These are phyloP conservation scores for Pteromalus puparum DNA, from an alignment of 1,140 invertebrate genomes.

Conservation along the genomic window DNA sequence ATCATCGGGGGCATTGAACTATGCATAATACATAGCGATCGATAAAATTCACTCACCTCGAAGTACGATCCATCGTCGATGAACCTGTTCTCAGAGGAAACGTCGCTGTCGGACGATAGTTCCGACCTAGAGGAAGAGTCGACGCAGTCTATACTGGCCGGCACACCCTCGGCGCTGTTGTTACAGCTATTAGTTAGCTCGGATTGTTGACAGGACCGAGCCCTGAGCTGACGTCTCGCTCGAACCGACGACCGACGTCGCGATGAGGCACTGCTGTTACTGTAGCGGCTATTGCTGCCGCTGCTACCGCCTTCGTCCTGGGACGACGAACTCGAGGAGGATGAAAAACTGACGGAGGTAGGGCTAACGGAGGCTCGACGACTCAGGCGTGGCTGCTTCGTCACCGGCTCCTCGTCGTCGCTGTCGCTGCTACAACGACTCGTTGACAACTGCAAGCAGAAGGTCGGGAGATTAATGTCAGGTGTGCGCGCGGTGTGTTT, in stretches of 20 bases:
- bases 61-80: conserved; percentile 74
- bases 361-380: background rate
- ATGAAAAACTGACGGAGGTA: background rate
- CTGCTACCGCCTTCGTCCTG: conserved; percentile 17
- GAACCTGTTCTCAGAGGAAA: conserved; percentile 68
- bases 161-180: conserved; percentile 28
- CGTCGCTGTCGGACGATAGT: conserved; percentile 70
- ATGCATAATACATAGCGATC: no score
- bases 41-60: conserved; percentile 66
- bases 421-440: conserved; percentile 63
- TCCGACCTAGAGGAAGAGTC: conserved; percentile 58
- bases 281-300: background rate
- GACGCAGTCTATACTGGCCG: conserved; percentile 33
- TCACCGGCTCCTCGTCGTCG: conserved; percentile 82
- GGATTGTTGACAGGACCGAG: conserved; percentile 57
- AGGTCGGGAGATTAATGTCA: background rate
- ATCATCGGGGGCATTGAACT: background rate
- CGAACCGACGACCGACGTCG: conserved; percentile 14
- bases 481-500: no score
- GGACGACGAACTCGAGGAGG: background rate
- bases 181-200: conserved; percentile 55
- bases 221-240: conserved; percentile 20
- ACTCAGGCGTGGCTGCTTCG: conserved; percentile 80
- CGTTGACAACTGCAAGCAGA: conserved; percentile 66
- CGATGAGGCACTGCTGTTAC: background rate